Evolutionary conservation across 2,797 vertebrate genomes (phyloP), one percentile per base, ranked within the genome.

Genomic region (Chromobotia macracanthus): DNA sequence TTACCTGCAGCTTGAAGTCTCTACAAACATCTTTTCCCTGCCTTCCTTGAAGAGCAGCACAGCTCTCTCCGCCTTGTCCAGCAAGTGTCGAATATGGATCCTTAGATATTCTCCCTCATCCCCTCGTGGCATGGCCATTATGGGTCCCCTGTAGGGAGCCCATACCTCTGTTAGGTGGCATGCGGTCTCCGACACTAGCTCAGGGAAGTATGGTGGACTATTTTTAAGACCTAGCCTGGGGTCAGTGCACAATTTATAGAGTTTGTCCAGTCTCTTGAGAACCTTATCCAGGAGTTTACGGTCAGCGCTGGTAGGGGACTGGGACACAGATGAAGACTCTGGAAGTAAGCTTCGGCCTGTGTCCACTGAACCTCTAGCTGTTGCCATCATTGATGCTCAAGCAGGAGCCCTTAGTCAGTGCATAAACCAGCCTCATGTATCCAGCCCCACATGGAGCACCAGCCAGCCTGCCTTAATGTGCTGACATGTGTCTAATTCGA

Each of bases 151-250:
- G 87, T 92, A 91, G 2, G 91, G 91, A 1, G 91, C 91, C 86
- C 94, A 94, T 12, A 94, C 86, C 31, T 89, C 89, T 0, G 5
- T 53, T 13, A 95, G 87, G 70, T 89, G 84, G 0, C 77, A 77
- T 28, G 86, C 68, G 0, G 90, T 93, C 12, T 92, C 89, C 3
- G 87, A 88, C 21, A 95, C 85, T 60, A 94, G 80, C 0, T 94
- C 92, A 0, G 91, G 94, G 66, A 97, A 90, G 84, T 94, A 95
- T 0, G 96, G 96, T 0, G 95, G 93, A 50, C 94, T 95, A 83
- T 91, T 91, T 84, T 85, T 88, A 16, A 97, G 87, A 31, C 84
- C 85, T 46, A 95, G 69, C n/a, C 89, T 88, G 1, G 92, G 92
- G 82, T 94, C 89, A 1, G 82, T 81, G 83, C 92, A 92, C 69